Base-by-base conservation (phyloP, 2,113 vertebrate species). In the Centropus unirufus region DNA sequence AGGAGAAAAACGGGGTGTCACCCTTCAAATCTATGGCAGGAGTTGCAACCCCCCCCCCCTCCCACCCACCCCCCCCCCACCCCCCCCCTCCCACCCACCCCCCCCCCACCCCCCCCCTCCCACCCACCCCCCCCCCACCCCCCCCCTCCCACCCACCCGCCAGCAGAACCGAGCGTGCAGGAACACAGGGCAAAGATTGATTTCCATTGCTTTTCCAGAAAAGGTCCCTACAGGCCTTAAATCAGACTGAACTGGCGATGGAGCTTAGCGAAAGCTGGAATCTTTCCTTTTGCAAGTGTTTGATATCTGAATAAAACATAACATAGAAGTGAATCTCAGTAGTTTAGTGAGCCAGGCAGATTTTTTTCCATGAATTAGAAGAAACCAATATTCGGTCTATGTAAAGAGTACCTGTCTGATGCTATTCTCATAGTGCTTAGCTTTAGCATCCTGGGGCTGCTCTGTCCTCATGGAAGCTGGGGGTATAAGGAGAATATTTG, bases 241-340 rank as follows among this genome's bases (percentile, higher is more conserved):
- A 95, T 92, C 95, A 96, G 92, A 78, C 83, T 84, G 89, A 95
- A 67, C 68, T 86, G 79, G 90, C 79, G 90, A 14, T 3, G 0
- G 70, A 92, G 82, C 81, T 82, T 76, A 79, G 89, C 0, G 0
- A 81, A 83, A 75, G 86, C 76, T 75, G 73, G 73, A 81, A 32
- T 81, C 59, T 20, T 95, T 87, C 64, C 92, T 78, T 88, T 67
- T 83, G 79, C 86, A 95, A 97, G 92, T 92, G 87, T 96, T 96
- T 92, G 93, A 92, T 76, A 59, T 94, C 76, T 96, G 93, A 95
- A 94, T 96, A 95, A 97, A 96, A 94, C 93, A 96, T 95, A 90
- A 83, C 51, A 32, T 22, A 90, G 93, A 90, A 61, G 67, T 81
- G 90, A 93, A 63, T 90, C 79, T 92, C 16, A 3, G 92, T 83